Percentiles rank a stretch among this genome's conserved stretches.
Conservation (phyloP, 2,113 vertebrate genomes). For the Anoura caudifer region DNA sequence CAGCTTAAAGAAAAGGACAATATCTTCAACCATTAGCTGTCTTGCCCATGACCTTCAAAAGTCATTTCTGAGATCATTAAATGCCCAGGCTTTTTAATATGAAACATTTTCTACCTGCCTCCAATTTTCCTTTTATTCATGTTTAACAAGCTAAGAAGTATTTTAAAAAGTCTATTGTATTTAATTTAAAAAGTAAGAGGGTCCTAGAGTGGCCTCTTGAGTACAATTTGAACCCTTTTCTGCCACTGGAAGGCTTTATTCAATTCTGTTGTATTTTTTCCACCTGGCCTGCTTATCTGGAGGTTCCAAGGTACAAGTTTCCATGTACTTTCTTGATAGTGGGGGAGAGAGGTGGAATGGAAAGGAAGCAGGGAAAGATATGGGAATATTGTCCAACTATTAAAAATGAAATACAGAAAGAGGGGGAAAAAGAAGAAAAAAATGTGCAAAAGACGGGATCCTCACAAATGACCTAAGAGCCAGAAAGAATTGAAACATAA, state of each 20-base stretch:
- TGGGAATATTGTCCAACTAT: neutral
- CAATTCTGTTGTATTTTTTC: neutral
- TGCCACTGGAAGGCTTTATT: neutral
- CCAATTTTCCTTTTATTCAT: neutral
- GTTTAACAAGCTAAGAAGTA: neutral
- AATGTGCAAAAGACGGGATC: neutral
- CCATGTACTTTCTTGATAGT: neutral
- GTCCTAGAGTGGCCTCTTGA: neutral
- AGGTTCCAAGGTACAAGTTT: neutral
- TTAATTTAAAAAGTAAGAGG: conserved; percentile 11
- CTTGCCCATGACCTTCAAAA: neutral
- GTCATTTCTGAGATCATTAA: neutral
- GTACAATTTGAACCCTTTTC: neutral
- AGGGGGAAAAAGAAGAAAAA: neutral
- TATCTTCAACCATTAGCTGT: neutral
- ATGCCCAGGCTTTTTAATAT: neutral
- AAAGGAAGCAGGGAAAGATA: neutral
- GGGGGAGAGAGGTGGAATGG: neutral
- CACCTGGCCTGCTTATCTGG: neutral
- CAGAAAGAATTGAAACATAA: neutral
- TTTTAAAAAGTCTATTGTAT: neutral
- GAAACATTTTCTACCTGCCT: neutral
- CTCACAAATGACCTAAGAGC: neutral
- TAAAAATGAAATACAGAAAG: neutral
- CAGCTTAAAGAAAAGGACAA: neutral